phyloP scores from a whole-genome alignment of 2,888 invertebrate genomes.

The Mythimna ferrago region DNA sequence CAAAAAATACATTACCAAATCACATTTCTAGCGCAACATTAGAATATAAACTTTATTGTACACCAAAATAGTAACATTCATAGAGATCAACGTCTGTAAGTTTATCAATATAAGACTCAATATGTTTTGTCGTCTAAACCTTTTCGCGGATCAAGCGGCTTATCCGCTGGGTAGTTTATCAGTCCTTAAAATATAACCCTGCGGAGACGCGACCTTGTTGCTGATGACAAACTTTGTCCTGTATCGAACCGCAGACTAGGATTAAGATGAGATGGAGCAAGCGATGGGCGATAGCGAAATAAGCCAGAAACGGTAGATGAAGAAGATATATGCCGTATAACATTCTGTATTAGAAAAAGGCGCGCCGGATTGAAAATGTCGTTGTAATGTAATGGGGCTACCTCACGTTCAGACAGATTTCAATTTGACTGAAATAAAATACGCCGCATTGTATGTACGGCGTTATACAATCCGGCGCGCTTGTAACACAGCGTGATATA shows the following conservation, averaged over 20 bases:
- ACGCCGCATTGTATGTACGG: too few species aligned
- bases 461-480: too few species aligned
- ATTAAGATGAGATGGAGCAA: slow-evolving; percentile 50
- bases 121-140: slow-evolving; percentile 46
- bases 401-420: too few species aligned
- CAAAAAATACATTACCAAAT: not conserved
- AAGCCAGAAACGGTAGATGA: too few species aligned
- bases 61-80: too few species aligned
- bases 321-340: too few species aligned
- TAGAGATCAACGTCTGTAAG: slow-evolving; percentile 19
- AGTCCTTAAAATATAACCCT: slow-evolving; percentile 54
- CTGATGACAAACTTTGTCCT: slow-evolving; percentile 76
- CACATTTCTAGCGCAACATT: not conserved
- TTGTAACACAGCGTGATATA: too few species aligned
- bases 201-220: slow-evolving; percentile 53
- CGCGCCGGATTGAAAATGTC: too few species aligned
- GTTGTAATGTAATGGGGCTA: too few species aligned
- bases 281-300: slow-evolving; percentile 39
- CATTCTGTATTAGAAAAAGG: too few species aligned
- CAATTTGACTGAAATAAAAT: too few species aligned
- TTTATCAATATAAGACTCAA: slow-evolving; percentile 33
- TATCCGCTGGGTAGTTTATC: slow-evolving; percentile 53
- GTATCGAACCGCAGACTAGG: slow-evolving; percentile 69
- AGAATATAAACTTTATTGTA: too few species aligned
- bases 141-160: slow-evolving; percentile 51